A percentile compares a stretch with the other conserved stretches of the same genome.
These are phyloP conservation scores for Agonopterix subpropinquella DNA, from an alignment of 2,888 invertebrate species.

Conservation along the genomic window DNA sequence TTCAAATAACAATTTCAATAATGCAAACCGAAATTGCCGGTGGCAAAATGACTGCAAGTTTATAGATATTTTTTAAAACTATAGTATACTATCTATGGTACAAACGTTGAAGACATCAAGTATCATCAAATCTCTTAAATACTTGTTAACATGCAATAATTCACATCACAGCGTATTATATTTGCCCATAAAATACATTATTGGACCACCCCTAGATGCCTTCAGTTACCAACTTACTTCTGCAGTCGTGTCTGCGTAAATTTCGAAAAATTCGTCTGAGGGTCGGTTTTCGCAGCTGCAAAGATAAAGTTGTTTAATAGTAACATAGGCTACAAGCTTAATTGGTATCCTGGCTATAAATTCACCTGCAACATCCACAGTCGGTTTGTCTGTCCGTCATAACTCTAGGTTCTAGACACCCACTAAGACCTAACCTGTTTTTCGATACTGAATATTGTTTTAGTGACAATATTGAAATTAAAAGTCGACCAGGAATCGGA, in stretches of 20 bases:
- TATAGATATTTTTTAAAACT: no score
- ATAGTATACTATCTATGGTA: neutral
- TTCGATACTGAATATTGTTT: neutral
- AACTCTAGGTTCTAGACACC: constrained; percentile 22
- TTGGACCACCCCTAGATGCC: constrained; percentile 29
- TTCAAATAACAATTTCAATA: no score
- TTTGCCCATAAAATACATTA: constrained; percentile 29
- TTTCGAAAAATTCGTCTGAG: neutral
- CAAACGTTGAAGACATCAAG: neutral
- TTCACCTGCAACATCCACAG: constrained; percentile 31
- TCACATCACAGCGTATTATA: constrained; percentile 17
- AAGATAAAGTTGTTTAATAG: constrained; percentile 10
- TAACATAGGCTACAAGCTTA: constrained; percentile 28
- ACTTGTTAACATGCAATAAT: constrained; percentile 19
- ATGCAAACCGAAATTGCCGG: no score
- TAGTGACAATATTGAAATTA: neutral
- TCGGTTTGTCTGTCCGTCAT: constrained; percentile 29
- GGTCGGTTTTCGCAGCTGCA: constrained; percentile 1
- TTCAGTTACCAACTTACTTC: constrained; percentile 9
- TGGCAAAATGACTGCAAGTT: no score
- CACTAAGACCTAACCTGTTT: constrained; percentile 12
- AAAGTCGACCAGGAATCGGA: neutral
- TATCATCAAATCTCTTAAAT: constrained; percentile 1
- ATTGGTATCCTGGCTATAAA: constrained; percentile 31
- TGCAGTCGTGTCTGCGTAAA: constrained; percentile 1